A percentile compares a stretch with the other conserved stretches of the same genome.
Conservation (phyloP, 92 coral and sea anemone genomes). For the Scolanthus callimorphus region DNA sequence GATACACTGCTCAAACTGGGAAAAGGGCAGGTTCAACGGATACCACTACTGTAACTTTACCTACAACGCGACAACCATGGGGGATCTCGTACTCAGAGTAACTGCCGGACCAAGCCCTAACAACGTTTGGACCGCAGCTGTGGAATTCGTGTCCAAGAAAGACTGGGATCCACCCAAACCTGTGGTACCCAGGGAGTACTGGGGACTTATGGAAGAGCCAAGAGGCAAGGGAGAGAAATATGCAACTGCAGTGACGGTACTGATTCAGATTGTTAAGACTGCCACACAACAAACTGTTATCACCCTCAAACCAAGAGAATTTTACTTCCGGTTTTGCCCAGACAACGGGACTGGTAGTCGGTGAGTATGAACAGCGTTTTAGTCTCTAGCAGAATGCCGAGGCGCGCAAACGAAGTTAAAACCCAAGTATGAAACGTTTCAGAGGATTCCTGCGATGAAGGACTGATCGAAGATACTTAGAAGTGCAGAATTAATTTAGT, state of each 20-base stretch:
- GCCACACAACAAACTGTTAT: slow-evolving; percentile 30
- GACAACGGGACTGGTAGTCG: slow-evolving; percentile 52
- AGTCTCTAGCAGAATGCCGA: no score
- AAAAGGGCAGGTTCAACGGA: slow-evolving; percentile 41
- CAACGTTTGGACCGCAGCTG: slow-evolving; percentile 67
- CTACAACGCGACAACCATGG: slow-evolving; percentile 34
- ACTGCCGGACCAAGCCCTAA: slow-evolving; percentile 65
- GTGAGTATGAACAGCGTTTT: no score
- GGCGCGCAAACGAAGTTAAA: no score
- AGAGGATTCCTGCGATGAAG: no score
- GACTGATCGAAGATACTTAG: no score
- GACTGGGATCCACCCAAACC: slow-evolving; percentile 27
- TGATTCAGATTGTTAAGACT: slow-evolving; percentile 60
- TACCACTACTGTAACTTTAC: slow-evolving; percentile 59
- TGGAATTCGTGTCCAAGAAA: slow-evolving; percentile 44
- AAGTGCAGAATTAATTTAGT: no score
- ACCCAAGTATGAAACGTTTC: no score
- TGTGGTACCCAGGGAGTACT: not conserved
- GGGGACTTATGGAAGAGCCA: slow-evolving; percentile 34
- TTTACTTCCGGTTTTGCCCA: slow-evolving; percentile 48
- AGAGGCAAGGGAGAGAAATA: slow-evolving; percentile 14
- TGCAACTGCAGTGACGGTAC: slow-evolving; percentile 3
- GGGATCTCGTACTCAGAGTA: slow-evolving; percentile 43
- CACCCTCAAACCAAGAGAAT: slow-evolving; percentile 10
- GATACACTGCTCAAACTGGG: slow-evolving; percentile 51